These are phyloP conservation scores for Melipona quadrifasciata DNA, from an alignment of 1,140 invertebrate genomes.

Conservation along the genomic window DNA sequence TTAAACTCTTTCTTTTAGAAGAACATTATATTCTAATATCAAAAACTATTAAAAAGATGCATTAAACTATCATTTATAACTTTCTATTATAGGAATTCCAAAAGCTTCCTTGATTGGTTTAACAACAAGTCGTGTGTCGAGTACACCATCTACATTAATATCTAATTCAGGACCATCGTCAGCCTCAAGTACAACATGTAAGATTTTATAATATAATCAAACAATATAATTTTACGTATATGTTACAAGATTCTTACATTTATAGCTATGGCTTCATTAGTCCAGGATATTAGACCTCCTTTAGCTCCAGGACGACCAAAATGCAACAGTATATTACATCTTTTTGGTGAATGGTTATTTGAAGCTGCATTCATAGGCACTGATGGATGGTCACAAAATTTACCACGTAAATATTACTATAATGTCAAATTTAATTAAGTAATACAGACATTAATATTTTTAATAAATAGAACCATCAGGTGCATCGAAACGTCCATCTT, in stretches of 20 bases:
- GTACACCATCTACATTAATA: conserved; percentile 86
- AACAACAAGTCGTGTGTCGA: conserved; percentile 86
- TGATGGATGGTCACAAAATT: conserved; percentile 83
- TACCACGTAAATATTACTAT: conserved; percentile 79
- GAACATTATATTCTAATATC: conserved; percentile 10
- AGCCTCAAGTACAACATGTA: conserved; percentile 86
- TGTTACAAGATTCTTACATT: conserved; percentile 36
- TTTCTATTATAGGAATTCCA: conserved; percentile 85
- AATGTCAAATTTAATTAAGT: background rate
- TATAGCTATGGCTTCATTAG: conserved; percentile 83
- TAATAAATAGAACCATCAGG: conserved; percentile 81
- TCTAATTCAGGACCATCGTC: conserved; percentile 87
- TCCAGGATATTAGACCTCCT: conserved; percentile 83
- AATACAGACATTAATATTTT: conserved; percentile 2
- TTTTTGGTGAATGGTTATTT: conserved; percentile 98
- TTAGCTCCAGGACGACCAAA: conserved; percentile 91
- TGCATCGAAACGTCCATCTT: conserved; percentile 80
- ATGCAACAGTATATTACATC: conserved; percentile 96
- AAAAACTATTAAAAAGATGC: background rate
- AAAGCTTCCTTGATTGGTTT: conserved; percentile 90
- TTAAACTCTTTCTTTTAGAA: background rate
- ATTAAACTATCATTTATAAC: background rate
- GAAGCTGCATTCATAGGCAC: conserved; percentile 95
- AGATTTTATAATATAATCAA: conserved; percentile 71
- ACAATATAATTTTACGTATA: conserved; percentile 1